Conservation (phyloP, 2,888 invertebrate species). For the Apodemia mormo region DNA sequence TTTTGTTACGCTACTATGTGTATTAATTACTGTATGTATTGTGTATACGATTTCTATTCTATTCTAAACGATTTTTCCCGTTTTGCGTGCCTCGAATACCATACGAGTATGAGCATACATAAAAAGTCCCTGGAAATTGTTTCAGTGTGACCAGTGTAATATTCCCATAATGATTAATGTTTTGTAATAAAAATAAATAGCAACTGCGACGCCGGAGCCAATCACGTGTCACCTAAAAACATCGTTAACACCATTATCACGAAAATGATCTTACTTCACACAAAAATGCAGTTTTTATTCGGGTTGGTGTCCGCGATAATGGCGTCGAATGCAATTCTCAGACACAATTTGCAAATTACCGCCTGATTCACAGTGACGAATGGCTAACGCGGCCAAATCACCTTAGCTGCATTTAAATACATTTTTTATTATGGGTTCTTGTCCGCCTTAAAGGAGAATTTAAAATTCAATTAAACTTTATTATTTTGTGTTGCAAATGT, state of each 20-base stretch:
- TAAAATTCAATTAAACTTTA: background rate
- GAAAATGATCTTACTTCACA: background rate
- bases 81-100: no score
- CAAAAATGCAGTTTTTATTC: slow-evolving; percentile 6
- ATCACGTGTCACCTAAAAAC: background rate
- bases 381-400: slow-evolving; percentile 2
- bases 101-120: no score
- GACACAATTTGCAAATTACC: slow-evolving; percentile 19
- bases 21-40: no score
- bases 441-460: background rate
- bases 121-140: no score
- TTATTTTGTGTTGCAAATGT: background rate
- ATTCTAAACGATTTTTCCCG: no score
- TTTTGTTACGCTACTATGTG: no score
- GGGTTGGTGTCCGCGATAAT: slow-evolving; percentile 2
- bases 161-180: background rate
- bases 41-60: no score
- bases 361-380: slow-evolving; percentile 19
- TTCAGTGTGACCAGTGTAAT: no score
- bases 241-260: background rate
- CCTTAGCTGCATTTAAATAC: background rate
- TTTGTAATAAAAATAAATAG: background rate
- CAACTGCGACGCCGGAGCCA: no score
- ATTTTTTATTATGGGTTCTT: background rate
- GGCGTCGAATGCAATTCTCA: slow-evolving; percentile 16